Evolutionary conservation across 2,797 vertebrate genomes (phyloP).

Genomic region (Etheostoma nigrum): DNA sequence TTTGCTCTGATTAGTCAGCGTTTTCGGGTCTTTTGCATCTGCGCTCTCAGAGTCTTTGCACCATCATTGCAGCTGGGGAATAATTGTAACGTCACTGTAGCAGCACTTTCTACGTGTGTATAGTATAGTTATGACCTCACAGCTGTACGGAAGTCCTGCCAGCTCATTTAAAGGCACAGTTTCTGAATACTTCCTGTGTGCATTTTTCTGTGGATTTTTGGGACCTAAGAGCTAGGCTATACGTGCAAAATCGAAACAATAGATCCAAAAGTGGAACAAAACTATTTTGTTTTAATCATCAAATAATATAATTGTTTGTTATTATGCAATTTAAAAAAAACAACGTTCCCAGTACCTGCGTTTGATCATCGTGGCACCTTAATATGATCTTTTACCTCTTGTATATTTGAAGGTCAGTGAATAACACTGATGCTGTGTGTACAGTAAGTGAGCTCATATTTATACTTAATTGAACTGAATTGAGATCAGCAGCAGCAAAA

Average conservation of each 20-base stretch:
- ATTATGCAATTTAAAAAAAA: neutral
- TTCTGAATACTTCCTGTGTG: too few species aligned
- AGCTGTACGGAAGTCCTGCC: too few species aligned
- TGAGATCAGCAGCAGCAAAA: conserved; percentile 43
- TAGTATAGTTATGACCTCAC: too few species aligned
- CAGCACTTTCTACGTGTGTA: too few species aligned
- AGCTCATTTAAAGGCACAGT: too few species aligned
- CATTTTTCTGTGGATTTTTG: too few species aligned
- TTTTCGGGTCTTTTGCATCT: too few species aligned
- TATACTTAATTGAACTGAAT: conserved; percentile 59
- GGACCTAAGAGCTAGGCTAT: neutral
- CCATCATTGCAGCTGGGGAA: too few species aligned
- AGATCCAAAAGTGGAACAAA: neutral
- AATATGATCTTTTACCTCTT: neutral
- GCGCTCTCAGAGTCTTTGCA: too few species aligned
- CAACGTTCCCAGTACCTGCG: neutral
- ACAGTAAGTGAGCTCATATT: conserved; percentile 28
- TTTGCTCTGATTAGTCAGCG: too few species aligned
- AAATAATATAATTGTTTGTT: too few species aligned
- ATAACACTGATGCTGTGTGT: neutral
- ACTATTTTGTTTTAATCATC: neutral
- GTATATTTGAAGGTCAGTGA: conserved; percentile 20
- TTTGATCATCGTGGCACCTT: neutral
- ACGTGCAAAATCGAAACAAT: neutral
- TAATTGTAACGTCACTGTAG: too few species aligned